phyloP scores from a whole-genome alignment of 2,888 invertebrate species.

The Amphiduros pacificus region DNA sequence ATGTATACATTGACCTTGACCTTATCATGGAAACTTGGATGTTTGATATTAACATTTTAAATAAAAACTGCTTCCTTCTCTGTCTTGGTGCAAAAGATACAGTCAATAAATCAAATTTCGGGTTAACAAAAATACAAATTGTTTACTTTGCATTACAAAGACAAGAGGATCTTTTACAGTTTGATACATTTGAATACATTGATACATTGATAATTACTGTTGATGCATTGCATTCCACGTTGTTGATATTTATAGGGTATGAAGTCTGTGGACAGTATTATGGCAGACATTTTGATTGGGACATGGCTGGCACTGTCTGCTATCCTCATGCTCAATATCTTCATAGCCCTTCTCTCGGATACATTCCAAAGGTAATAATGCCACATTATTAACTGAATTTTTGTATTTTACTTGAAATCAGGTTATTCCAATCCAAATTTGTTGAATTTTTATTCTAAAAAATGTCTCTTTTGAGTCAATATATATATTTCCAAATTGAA shows the following conservation, averaged over 20 bases:
- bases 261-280: constrained; percentile 44
- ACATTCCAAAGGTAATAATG: constrained; percentile 53
- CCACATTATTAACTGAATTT: not conserved
- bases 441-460: not conserved
- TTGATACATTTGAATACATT: too few relatives aligned
- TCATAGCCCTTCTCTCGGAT: constrained; percentile 57
- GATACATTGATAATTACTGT: too few relatives aligned
- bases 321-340: constrained; percentile 55
- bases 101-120: too few relatives aligned
- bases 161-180: too few relatives aligned
- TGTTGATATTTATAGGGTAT: constrained; percentile 40
- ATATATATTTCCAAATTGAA: not conserved
- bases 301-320: constrained; percentile 54
- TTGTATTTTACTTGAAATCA: not conserved
- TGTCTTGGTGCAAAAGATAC: too few relatives aligned
- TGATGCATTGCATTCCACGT: too few relatives aligned
- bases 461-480: not conserved
- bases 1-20: too few relatives aligned
- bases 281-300: constrained; percentile 51
- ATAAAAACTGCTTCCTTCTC: too few relatives aligned
- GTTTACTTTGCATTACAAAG: too few relatives aligned
- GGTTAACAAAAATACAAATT: too few relatives aligned
- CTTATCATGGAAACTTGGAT: too few relatives aligned
- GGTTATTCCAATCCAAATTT: not conserved
- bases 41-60: too few relatives aligned